Base-by-base conservation (phyloP, 2,113 vertebrate species). In the Vireo altiloquus region DNA sequence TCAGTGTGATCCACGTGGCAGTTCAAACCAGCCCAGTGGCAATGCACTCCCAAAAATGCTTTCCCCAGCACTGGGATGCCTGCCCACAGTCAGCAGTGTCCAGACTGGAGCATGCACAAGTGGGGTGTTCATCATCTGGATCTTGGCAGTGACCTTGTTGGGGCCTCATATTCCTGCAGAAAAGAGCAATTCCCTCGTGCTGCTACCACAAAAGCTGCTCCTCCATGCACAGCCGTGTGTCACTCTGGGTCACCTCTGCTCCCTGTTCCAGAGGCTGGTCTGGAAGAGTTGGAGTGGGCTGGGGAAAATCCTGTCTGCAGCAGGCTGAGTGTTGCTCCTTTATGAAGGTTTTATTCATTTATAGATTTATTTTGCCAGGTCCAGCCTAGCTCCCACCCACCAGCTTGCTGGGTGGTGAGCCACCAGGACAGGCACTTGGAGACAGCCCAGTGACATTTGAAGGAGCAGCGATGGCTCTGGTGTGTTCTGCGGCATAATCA, bases 371-470 rank as follows among this genome's bases (percentile, higher is more conserved):
- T 87, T 81, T 44, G 19, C 31, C 47, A 28, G 42, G 21, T 70
- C 39, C 60, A 66, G 46, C 30, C 37, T 37, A 15, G 37, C 15
- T 74, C 46, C 24, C 25, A 33, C 23, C 13, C n/a, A 14, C 6
- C 3, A 2, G 15, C 61, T 75, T n/a, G 42, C 10, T 1, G 21
- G 13, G 23, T 14, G 28, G 10, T 46, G 56, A 68, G 24, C 28
- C 19, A n/a, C 64, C 39, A 59, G 44, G 44, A 49, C 0, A 5
- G 31, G 52, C 3, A 1, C 7, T 6, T 0, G 2, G 37, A 49
- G 47, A 80, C 31, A 57, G 9, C 13, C 15, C 11, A 2, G 50
- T 8, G 42, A 20, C 56, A 8, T 57, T 8, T 28, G 53, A 52
- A 64, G 72, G 42, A 70, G 42, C 61, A 60, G 69, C 0, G 0